phyloP scores from a whole-genome alignment of 2,113 vertebrate species.

The Irena cyanogastra region DNA sequence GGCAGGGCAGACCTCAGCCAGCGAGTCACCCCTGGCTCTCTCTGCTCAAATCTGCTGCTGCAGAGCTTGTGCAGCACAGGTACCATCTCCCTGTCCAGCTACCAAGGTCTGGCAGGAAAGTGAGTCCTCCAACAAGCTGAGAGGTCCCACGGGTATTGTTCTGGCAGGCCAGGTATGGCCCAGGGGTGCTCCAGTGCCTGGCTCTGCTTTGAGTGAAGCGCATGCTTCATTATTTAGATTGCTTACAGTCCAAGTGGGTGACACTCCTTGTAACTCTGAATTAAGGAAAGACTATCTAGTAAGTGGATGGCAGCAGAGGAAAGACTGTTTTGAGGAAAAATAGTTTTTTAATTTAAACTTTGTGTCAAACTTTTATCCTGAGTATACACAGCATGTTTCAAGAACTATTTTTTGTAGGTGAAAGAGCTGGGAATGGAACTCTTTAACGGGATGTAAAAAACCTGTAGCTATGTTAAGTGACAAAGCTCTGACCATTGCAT shows the following conservation, averaged over 20 bases:
- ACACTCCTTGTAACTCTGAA: background rate
- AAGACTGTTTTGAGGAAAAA: background rate
- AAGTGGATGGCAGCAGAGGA: background rate
- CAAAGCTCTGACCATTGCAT: background rate
- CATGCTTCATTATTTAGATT: background rate
- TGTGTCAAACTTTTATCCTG: background rate
- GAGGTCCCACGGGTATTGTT: background rate
- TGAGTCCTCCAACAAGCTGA: background rate
- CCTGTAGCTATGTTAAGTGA: background rate
- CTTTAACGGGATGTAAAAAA: background rate
- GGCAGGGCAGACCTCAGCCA: background rate
- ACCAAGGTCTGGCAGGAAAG: background rate
- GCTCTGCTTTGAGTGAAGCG: background rate
- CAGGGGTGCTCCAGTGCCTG: fast-evolving
- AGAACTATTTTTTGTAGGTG: background rate
- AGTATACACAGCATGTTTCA: background rate
- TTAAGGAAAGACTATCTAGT: background rate
- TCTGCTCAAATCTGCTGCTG: background rate
- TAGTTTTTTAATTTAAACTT: background rate
- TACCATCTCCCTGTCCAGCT: background rate
- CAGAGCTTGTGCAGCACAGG: background rate
- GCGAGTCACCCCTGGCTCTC: background rate
- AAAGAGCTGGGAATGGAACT: background rate
- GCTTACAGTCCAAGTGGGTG: background rate
- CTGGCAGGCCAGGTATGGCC: background rate